Percentiles rank a stretch among this genome's conserved stretches.
These are phyloP conservation scores for Prenolepis imparis DNA, from an alignment of 2,888 invertebrate species.

Conservation along the genomic window DNA sequence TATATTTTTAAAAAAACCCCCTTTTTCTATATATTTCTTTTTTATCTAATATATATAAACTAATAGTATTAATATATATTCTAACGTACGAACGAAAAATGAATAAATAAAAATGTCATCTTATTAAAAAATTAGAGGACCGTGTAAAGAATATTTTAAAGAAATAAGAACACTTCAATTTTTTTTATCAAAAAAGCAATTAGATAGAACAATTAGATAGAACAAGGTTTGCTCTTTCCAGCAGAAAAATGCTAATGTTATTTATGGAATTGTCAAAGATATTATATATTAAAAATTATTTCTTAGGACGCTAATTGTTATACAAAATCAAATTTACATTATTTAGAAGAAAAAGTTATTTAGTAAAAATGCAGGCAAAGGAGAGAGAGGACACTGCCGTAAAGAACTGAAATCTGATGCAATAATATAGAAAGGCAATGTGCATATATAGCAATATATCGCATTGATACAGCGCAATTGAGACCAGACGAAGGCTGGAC, in stretches of 20 bases:
- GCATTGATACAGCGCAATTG: conserved; percentile 23
- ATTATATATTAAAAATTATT: conserved; percentile 7
- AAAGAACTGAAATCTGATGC: background rate
- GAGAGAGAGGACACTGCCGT: background rate
- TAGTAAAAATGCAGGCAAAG: background rate
- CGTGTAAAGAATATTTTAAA: background rate
- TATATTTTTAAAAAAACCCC: background rate
- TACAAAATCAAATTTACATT: background rate
- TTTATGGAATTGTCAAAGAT: background rate
- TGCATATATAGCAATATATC: background rate
- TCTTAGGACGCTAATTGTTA: background rate
- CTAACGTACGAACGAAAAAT: background rate
- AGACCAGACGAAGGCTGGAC: conserved; percentile 78
- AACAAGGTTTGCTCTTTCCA: background rate
- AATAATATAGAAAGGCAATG: background rate
- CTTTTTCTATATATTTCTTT: background rate
- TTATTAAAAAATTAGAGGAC: background rate
- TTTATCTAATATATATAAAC: background rate
- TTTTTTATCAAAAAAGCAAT: background rate
- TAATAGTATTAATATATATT: background rate
- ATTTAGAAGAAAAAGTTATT: background rate
- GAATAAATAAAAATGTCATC: background rate
- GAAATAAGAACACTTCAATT: background rate
- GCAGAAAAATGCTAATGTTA: background rate
- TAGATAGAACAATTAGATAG: background rate